Conservation (phyloP, 2,888 invertebrate genomes). For the Pyrochroa serraticornis region DNA sequence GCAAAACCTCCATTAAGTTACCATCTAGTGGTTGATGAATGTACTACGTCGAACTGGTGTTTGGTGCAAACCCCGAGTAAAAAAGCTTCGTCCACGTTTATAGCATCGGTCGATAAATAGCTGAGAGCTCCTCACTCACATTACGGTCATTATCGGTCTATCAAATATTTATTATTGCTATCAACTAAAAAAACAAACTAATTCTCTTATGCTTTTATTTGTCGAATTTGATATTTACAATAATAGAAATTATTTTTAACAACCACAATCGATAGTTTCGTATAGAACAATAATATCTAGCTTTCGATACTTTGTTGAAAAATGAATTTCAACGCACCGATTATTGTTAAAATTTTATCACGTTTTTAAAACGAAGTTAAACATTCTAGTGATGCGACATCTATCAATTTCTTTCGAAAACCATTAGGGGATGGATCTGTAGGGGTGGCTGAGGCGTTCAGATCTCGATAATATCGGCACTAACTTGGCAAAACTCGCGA, state of each 20-base stretch:
- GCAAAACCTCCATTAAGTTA: constrained; percentile 3
- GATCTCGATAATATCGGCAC: constrained; percentile 40
- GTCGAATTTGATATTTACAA: too few relatives aligned
- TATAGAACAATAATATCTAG: too few relatives aligned
- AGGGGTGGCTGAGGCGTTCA: constrained; percentile 18
- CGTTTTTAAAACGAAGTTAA: background rate
- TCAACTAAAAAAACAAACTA: background rate
- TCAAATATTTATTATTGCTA: background rate
- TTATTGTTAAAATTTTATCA: constrained; percentile 9
- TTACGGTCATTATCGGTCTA: background rate
- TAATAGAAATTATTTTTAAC: too few relatives aligned
- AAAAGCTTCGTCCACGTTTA: background rate
- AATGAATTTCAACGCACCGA: background rate
- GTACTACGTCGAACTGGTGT: background rate
- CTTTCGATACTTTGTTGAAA: too few relatives aligned
- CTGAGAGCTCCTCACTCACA: background rate
- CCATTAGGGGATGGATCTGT: constrained; percentile 34
- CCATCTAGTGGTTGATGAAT: constrained; percentile 22
- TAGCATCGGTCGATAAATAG: background rate
- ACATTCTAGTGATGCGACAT: constrained; percentile 41
- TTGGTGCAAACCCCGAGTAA: constrained; percentile 3
- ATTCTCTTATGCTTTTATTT: too few relatives aligned
- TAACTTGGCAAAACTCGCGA: background rate
- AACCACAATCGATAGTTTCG: too few relatives aligned
- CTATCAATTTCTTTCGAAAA: constrained; percentile 41